Evolutionary conservation across 2,888 invertebrate genomes (phyloP).

Genomic region (Melieria omissa): DNA sequence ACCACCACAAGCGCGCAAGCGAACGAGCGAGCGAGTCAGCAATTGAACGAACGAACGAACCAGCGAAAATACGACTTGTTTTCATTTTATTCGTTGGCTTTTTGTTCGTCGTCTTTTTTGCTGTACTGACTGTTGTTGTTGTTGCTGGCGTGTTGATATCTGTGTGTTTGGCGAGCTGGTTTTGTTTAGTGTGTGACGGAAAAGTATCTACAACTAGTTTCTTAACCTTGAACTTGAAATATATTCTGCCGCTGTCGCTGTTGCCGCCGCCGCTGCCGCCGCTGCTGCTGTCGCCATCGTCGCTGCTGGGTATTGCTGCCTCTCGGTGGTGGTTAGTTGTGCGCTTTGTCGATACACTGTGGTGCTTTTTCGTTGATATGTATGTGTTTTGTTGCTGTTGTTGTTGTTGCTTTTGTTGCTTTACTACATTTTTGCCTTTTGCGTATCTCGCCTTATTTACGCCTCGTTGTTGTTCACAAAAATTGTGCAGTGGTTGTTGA

Average conservation of each 20-base stretch:
- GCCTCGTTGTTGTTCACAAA: not conserved
- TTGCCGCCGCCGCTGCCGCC: conserved; percentile 38
- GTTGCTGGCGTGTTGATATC: conserved; percentile 10
- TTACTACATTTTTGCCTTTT: not conserved
- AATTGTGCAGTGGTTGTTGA: not conserved
- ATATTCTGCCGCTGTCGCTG: conserved; percentile 48
- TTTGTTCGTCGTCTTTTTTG: conserved; percentile 13
- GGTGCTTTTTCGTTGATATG: not conserved
- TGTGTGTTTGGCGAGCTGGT: conserved; percentile 1
- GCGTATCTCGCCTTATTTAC: not conserved
- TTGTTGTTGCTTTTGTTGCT: not conserved
- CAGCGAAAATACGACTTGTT: not conserved
- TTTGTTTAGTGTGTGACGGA: conserved; percentile 15
- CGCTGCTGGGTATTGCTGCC: not conserved
- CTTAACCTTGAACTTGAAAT: conserved; percentile 67
- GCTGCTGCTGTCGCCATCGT: not conserved
- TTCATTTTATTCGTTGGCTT: conserved; percentile 12
- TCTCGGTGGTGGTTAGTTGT: not conserved
- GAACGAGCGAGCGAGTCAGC: too few relatives aligned
- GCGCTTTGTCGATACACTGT: not conserved
- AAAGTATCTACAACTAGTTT: conserved; percentile 60
- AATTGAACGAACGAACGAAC: too few relatives aligned
- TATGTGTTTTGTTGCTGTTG: not conserved
- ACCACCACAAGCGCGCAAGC: too few relatives aligned
- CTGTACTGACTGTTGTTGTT: conserved; percentile 23